Evolutionary conservation across 2,797 vertebrate genomes (phyloP).

Genomic region (Ceryle rudis): DNA sequence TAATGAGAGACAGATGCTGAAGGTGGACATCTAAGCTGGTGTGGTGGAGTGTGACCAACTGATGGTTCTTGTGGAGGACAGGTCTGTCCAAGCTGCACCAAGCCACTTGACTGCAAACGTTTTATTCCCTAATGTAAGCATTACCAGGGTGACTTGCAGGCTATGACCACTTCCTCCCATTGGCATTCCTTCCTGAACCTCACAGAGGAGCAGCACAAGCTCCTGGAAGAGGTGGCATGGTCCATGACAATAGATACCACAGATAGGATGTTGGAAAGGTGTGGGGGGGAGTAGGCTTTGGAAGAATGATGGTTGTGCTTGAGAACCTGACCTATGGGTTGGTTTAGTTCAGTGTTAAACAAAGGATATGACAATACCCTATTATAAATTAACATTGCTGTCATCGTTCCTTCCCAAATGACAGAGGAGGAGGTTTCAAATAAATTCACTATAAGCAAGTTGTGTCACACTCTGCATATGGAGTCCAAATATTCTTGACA

Average conservation of each 20-base stretch:
- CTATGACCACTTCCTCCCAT: neutral
- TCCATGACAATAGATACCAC: neutral
- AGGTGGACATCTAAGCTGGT: neutral
- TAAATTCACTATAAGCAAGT: neutral
- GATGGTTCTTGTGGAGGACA: neutral
- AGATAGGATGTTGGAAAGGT: fast-evolving
- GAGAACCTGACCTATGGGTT: neutral
- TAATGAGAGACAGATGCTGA: neutral
- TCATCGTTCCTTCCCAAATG: neutral
- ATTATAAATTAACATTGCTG: neutral
- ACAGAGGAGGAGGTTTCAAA: neutral
- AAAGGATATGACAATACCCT: neutral
- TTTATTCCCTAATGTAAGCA: neutral
- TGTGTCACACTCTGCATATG: neutral
- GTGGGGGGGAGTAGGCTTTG: neutral
- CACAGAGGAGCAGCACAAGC: neutral
- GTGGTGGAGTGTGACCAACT: neutral
- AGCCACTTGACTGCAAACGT: neutral
- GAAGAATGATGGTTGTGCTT: neutral
- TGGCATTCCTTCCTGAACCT: neutral
- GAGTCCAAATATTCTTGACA: neutral
- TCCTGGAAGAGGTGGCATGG: neutral
- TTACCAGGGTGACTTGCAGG: neutral
- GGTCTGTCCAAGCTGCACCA: neutral
- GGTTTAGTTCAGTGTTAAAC: neutral